A percentile compares a stretch with the other conserved stretches of the same genome.
Evolutionary conservation across 2,113 vertebrate species (phyloP).

Genomic region (Cephalopterus ornatus): DNA sequence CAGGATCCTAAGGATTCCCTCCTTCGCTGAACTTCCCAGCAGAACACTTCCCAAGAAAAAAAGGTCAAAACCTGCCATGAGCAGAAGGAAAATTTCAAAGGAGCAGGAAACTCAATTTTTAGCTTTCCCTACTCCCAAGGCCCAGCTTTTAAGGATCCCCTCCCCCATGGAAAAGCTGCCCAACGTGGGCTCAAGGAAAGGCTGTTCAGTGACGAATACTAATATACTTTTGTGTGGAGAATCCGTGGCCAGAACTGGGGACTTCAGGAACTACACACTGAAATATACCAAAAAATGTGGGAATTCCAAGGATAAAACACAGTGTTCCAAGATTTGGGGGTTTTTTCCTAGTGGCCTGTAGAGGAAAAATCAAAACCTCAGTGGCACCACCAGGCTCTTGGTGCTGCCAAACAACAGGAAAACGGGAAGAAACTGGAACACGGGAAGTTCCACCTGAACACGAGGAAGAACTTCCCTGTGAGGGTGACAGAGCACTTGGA

Average conservation of each 20-base stretch:
- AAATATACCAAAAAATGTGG: accelerated
- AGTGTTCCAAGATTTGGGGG: not conserved
- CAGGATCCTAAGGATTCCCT: not conserved
- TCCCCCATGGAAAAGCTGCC: not conserved
- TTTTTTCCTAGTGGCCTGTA: not conserved
- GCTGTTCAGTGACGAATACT: not conserved
- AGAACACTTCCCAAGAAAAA: not conserved
- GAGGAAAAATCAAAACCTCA: not conserved
- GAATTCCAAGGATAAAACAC: not conserved
- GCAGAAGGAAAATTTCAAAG: not conserved
- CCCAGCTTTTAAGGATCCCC: not conserved
- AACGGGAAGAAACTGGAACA: not conserved
- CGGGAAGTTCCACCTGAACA: not conserved
- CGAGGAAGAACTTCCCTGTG: not conserved
- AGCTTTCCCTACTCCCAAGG: not conserved
- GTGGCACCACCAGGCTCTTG: not conserved
- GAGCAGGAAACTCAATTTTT: not conserved
- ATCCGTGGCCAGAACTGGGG: not conserved
- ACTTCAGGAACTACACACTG: not conserved
- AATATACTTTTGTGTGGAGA: not conserved
- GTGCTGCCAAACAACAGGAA: not conserved
- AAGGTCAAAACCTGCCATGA: not conserved
- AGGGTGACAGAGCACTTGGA: not conserved
- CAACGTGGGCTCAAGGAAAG: not conserved
- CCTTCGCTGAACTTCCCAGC: not conserved